Conservation (phyloP, 2,888 invertebrate species). For the Catocala fraxini region DNA sequence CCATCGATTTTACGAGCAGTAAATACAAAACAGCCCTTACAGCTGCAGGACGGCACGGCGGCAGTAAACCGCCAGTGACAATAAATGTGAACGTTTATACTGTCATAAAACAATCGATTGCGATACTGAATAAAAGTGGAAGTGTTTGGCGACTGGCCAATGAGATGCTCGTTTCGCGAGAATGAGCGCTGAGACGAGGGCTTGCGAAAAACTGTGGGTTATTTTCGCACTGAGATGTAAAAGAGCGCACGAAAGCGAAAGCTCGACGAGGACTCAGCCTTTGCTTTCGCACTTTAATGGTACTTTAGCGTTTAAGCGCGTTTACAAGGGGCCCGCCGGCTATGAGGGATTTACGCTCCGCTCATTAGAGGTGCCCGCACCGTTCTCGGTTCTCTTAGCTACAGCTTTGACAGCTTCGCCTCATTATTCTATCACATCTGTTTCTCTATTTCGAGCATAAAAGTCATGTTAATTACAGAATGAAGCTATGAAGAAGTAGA, state of each 20-base stretch:
- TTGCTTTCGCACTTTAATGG: conserved; percentile 74
- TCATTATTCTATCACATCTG: conserved; percentile 9
- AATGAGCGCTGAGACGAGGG: conserved; percentile 66
- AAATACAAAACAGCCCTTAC: conserved; percentile 73
- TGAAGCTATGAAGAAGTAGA: conserved; percentile 20
- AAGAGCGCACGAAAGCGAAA: conserved; percentile 77
- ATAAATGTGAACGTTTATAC: conserved; percentile 77
- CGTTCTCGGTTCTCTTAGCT: conserved; percentile 30
- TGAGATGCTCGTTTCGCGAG: conserved; percentile 67
- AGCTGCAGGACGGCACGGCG: conserved; percentile 61
- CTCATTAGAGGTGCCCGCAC: conserved; percentile 61
- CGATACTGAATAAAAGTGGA: conserved; percentile 76
- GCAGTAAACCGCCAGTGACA: conserved; percentile 73
- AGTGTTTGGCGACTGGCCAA: conserved; percentile 79
- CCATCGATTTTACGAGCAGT: conserved; percentile 68
- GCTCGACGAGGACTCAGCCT: conserved; percentile 74
- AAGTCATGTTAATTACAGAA: conserved; percentile 12
- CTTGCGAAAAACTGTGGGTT: conserved; percentile 67
- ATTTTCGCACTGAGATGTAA: conserved; percentile 75
- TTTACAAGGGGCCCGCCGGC: conserved; percentile 64
- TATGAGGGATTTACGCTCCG: conserved; percentile 66
- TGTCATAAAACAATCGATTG: conserved; percentile 81
- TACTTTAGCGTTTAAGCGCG: conserved; percentile 72
- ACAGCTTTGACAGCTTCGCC: conserved; percentile 10
- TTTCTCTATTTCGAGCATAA: conserved; percentile 5